Evolutionary conservation across 2,797 vertebrate species (phyloP), one percentile per base, ranked within the genome.

Genomic region (Amblyopsis hoosieri): DNA sequence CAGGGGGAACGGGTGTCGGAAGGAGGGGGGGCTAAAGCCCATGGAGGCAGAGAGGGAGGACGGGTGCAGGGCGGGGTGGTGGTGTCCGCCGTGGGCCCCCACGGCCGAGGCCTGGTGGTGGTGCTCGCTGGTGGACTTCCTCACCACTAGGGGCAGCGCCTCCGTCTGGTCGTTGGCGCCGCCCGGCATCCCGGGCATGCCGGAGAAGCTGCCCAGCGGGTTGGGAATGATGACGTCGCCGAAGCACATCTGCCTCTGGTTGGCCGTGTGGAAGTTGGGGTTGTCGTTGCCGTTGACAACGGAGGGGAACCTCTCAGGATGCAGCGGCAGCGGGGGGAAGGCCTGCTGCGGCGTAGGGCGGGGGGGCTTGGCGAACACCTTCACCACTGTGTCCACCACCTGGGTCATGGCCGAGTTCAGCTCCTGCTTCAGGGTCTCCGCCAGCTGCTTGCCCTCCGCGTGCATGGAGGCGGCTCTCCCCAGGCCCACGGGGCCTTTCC

Each of bases 191-290:
- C 90, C 88, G 9, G 93, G 94, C 85, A 97, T 94, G 1, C 91
- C 94, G 82, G 94, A 90, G 12, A 98, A 98, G 63, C 94, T 93
- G 89, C 98, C 96, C 2, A 98, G 90, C 45, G 97, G 95, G 84
- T 94, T 97, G 81, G 97, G 96, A 94, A 98, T 97, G 91, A 98
- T 98, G 91, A 99, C 96, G 29, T 99, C 96, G 57, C 96, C 96
- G 1, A 98, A 97, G 88, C 97, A 98, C 90, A 97, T 96, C 84
- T 98, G 93, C 87, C 95, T 94, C 85, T 95, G 96, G 93, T 98
- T 98, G 86, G 96, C 80, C 10, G 96, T 96, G 90, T 98, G 97
- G 89, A 98, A 97, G 89, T 98, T 97, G 78, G 96, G 95, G 92
- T 95, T 96, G 67, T 97, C 95, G 68, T 98, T 95, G 66, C 96